A percentile compares a stretch with the other conserved stretches of the same genome.
Evolutionary conservation across 2,113 vertebrate genomes (phyloP).

Genomic region (Perca flavescens): DNA sequence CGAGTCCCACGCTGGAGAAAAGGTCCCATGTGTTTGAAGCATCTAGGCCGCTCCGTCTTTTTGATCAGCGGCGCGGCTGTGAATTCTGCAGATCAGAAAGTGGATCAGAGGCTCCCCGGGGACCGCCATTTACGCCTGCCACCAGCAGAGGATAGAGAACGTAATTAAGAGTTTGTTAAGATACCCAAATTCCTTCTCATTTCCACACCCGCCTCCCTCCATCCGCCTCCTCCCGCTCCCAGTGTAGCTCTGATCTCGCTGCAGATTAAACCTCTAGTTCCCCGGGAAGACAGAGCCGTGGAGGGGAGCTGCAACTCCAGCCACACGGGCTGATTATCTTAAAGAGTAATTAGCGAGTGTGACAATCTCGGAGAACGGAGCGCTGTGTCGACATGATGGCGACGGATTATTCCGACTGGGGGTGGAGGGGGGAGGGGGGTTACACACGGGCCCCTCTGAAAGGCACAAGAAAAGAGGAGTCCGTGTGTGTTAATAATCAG

Average conservation of each 20-base stretch:
- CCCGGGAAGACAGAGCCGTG: constrained; percentile 58
- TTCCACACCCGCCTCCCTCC: constrained; percentile 62
- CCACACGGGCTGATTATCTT: constrained; percentile 80
- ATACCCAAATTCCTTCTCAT: constrained; percentile 82
- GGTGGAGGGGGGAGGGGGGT: neutral
- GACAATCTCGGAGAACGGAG: constrained; percentile 68
- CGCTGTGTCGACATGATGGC: constrained; percentile 67
- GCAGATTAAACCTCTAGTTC: constrained; percentile 78
- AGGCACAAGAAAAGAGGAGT: constrained; percentile 56
- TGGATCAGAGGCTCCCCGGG: constrained; percentile 81
- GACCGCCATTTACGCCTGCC: constrained; percentile 80
- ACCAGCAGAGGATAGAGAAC: constrained; percentile 76
- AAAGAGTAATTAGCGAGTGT: constrained; percentile 81
- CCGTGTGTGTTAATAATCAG: constrained; percentile 69
- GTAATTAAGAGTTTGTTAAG: constrained; percentile 83
- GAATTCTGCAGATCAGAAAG: constrained; percentile 83
- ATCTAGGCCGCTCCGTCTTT: constrained; percentile 80
- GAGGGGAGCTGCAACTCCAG: constrained; percentile 71
- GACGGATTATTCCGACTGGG: constrained; percentile 74
- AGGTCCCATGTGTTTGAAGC: constrained; percentile 82
- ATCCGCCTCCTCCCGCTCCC: constrained; percentile 56
- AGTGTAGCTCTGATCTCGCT: constrained; percentile 74
- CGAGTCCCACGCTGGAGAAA: constrained; percentile 71
- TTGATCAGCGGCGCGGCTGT: constrained; percentile 82
- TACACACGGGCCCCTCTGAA: constrained; percentile 52